These are phyloP conservation scores for Rostratula benghalensis DNA, from an alignment of 2,113 vertebrate genomes.

Conservation along the genomic window DNA sequence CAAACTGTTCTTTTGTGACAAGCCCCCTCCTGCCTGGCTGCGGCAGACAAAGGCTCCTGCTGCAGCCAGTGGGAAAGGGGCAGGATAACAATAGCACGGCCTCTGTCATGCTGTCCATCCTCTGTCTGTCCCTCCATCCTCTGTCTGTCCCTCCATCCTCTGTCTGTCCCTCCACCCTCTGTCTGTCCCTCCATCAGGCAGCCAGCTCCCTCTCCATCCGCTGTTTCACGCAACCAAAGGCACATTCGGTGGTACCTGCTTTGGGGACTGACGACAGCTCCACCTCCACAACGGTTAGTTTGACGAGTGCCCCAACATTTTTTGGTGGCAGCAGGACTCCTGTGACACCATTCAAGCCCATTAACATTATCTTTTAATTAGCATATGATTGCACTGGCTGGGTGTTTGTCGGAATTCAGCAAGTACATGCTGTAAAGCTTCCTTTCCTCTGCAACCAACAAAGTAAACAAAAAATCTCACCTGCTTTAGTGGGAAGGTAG, in stretches of 20 bases:
- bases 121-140: accelerated
- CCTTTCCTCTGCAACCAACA: not conserved
- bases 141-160: not conserved
- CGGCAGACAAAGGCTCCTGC: conserved; percentile 35
- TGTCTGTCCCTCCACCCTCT: not conserved
- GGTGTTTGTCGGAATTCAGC: not conserved
- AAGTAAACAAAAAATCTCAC: not conserved
- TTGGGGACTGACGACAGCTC: not conserved
- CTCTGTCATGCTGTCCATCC: not conserved
- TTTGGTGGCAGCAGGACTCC: conserved; percentile 7
- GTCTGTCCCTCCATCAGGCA: accelerated
- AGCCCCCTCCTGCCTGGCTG: conserved; percentile 7
- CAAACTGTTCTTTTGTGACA: conserved; percentile 67
- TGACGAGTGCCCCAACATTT: not conserved
- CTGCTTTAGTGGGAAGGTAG: not conserved
- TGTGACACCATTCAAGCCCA: not conserved
- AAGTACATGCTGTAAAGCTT: not conserved
- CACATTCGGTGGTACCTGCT: not conserved
- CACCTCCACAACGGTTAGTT: not conserved
- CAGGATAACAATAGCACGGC: not conserved
- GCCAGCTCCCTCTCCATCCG: not conserved
- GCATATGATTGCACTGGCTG: conserved; percentile 5
- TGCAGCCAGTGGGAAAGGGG: not conserved
- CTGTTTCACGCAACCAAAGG: accelerated
- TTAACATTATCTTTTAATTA: conserved; percentile 50